Base-by-base conservation (phyloP, 2,797 vertebrate species). In the Pseudomugil gertrudae region DNA sequence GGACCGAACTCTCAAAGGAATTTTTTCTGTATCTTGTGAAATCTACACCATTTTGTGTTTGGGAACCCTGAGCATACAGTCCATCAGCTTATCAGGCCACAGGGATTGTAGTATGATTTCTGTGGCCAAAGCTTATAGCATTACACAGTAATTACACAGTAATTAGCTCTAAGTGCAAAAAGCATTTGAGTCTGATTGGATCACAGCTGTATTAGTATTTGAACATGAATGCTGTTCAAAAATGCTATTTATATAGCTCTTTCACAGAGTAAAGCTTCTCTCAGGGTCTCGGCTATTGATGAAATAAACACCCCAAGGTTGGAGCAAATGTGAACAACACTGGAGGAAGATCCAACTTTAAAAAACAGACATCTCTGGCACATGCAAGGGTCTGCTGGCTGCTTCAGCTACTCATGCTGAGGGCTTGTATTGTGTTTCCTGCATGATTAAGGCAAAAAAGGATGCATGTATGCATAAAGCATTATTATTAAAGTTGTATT, bases 11-110 rank as follows among this genome's bases (percentile, higher is more conserved):
- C 19, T 26, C 24, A 40, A 38, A 57, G 4, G 47, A 53, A 33
- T 9, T 30, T 54, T 61, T 73, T 52, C 63, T 66, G 33, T 23
- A 56, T 50, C 38, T 62, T 71, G 35, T 5, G 56, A 45, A 43
- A 65, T 57, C 45, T 38, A 33, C 56, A 47, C 45, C 29, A 23
- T 9, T n/a, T n/a, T n/a, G n/a, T n/a, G n/a, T n/a, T n/a, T n/a
- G n/a, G n/a, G n/a, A n/a, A n/a, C n/a, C n/a, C n/a, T n/a, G n/a
- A n/a, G 7, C 29, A 43, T 43, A 43, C 17, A 43, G 5, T 21
- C n/a, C 19, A 38, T 29, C 14, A 4, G 9, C 21, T 52, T 59
- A 3, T 3, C 30, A n/a, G 43, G 9, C 11, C 40, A 26, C 29
- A 63, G 35, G n/a, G 27, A 53, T n/a, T 38, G 38, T 17, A 29